Percentiles rank a stretch among this genome's conserved stretches.
These are phyloP conservation scores for Odobenus rosmarus DNA, from an alignment of 2,113 vertebrate genomes.

Conservation along the genomic window DNA sequence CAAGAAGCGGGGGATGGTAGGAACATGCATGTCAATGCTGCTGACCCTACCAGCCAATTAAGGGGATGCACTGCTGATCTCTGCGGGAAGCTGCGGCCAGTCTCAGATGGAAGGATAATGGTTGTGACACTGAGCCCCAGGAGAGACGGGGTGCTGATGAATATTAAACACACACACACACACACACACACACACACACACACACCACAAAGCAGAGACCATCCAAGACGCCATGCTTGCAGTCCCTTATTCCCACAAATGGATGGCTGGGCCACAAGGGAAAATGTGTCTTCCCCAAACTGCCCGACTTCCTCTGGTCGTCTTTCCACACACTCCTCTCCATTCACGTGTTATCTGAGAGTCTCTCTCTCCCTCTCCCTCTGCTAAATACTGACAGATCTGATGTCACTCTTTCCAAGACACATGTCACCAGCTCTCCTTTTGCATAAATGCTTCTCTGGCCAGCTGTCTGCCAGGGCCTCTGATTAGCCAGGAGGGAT, in stretches of 20 bases:
- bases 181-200: not conserved
- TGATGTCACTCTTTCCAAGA: constrained; percentile 17
- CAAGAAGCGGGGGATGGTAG: not conserved
- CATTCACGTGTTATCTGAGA: not conserved
- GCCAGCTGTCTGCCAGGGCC: constrained; percentile 16
- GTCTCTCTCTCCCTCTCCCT: not conserved
- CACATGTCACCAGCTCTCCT: constrained; percentile 37
- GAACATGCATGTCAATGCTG: not conserved
- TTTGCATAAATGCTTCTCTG: constrained; percentile 45
- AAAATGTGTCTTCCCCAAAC: not conserved
- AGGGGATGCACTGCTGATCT: constrained; percentile 29
- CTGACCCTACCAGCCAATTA: constrained; percentile 76
- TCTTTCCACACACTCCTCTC: not conserved
- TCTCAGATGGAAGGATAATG: constrained; percentile 37
- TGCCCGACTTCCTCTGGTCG: not conserved
- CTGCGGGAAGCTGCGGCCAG: constrained; percentile 48
- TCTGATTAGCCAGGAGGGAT: constrained; percentile 46
- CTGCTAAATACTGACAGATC: not conserved
- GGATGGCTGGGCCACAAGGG: not conserved
- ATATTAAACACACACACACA: constrained; percentile 64
- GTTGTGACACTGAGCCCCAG: constrained; percentile 67
- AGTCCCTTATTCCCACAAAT: not conserved
- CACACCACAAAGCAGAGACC: not conserved
- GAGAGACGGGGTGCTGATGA: constrained; percentile 56
- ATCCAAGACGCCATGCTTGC: not conserved